Evolutionary conservation across 1,140 invertebrate genomes (phyloP), one percentile per base, ranked within the genome.

Genomic region (Heliconius congener): DNA sequence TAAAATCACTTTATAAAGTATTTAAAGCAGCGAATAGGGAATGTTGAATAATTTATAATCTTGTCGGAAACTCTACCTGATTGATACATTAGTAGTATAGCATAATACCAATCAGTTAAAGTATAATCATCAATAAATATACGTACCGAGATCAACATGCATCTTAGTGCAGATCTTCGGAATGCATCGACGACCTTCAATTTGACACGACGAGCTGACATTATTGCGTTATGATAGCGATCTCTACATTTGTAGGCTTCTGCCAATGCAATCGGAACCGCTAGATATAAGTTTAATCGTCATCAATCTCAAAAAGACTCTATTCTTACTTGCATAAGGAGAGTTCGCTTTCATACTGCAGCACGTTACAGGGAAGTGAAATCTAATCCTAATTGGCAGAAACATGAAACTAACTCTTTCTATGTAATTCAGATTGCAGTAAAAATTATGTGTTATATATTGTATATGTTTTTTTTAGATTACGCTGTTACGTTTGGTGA

Each of bases 181-280:
- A 86, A 89, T 87, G 86, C 85, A 79, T 83, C 74, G 80, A 70
- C 81, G 85, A 84, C 88, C 87, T 90, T 92, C 86, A 88, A 88
- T 85, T 84, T 84, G 88, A 90, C 74, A 88, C 87, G 81, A 74
- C 74, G 79, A 78, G 81, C 77, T 84, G 73, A 84, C 79, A 84
- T 73, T 85, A 85, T 83, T 78, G 82, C 84, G 80, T 84, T 76
- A 84, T 84, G 84, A 87, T 83, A 86, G 82, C 84, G 84, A 87
- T 84, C 80, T 82, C 78, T 81, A 84, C 86, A 86, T 85, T 88
- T 88, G 85, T 86, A 83, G 82, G 84, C 84, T 91, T 90, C 87
- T 84, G 83, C 81, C 86, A 86, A 89, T 88, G 89, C 87, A 92
- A 91, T 86, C 78, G 85, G 89, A 92, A 90, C 86, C 89, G 86